Base-by-base conservation (phyloP, 2,113 vertebrate genomes). In the Albula goreensis region DNA sequence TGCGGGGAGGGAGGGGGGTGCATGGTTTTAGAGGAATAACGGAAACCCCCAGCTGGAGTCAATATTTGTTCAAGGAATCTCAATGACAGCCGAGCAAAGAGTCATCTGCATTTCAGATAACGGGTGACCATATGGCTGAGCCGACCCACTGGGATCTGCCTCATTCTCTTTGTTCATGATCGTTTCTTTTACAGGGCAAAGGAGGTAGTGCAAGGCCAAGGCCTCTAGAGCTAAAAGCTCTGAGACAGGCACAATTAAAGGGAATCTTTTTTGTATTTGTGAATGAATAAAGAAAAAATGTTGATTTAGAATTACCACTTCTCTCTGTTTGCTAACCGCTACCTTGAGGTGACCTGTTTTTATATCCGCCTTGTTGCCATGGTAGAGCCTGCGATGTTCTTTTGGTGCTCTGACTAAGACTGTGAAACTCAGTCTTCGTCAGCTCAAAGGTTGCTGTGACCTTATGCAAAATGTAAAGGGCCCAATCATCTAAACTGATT, bases 351-450 rank as follows among this genome's bases (percentile, higher is more conserved):
- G 89, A 89, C 89, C 86, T 81, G 78, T 83, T 88, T 90, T 89
- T 89, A 86, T 86, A 83, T 89, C 66, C 81, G 86, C 78, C 60
- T 82, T 85, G 92, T 93, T 93, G 88, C 92, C 90, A 92, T 92
- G 91, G 90, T 83, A 92, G 57, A 79, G 81, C 81, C 85, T 53
- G 63, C 85, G 88, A 89, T 88, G 88, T 88, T 88, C 84, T 87
- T 88, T 90, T 86, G 84, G 84, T 81, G 50, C 53, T 74, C 85
- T 89, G 85, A 86, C 78, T 83, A 57, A 83, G n/a, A 80, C 52
- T 51, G 48, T 90, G 83, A 89, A 84, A 85, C 79, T 86, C 81
- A 86, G 88, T 86, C 80, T 87, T 85, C 56, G 83, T 83, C 85
- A 86, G 52, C 56, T 66, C 48, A 31, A 60, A 56, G 53, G 81